Conservation (phyloP, 1,140 invertebrate species). For the Mactra quadrangularis region DNA sequence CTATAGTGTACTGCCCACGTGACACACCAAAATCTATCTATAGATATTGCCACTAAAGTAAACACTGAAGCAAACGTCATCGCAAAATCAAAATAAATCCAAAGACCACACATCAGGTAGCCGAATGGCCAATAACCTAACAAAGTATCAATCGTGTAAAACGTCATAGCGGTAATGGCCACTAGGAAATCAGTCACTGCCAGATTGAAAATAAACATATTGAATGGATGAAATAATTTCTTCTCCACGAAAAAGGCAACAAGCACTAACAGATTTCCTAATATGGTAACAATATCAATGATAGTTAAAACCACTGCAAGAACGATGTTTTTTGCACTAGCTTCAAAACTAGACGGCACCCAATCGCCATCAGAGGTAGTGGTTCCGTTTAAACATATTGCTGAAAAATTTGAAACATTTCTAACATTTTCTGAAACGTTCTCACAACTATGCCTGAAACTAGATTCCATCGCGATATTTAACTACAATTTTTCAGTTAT, state of each 20-base stretch:
- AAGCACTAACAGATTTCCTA: constrained; percentile 46
- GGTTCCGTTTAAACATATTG: no score
- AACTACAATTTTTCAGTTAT: no score
- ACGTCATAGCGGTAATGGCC: constrained; percentile 54
- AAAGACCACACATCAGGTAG: constrained; percentile 40
- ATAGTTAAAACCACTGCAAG: constrained; percentile 27
- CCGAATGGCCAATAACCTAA: constrained; percentile 58
- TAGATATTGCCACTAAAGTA: constrained; percentile 82
- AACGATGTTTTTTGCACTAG: constrained; percentile 5
- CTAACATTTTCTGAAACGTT: no score
- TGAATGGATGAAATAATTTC: constrained; percentile 40
- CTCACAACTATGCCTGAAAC: no score
- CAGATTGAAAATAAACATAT: constrained; percentile 56
- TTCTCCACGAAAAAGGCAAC: constrained; percentile 30
- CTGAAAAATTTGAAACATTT: no score
- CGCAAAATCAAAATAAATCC: constrained; percentile 81
- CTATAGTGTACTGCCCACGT: constrained; percentile 81
- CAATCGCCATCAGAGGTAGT: background rate
- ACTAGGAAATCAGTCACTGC: constrained; percentile 54
- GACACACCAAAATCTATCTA: constrained; percentile 83
- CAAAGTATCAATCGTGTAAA: constrained; percentile 50
- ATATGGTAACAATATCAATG: constrained; percentile 45
- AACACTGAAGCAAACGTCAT: constrained; percentile 84
- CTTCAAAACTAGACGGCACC: constrained; percentile 24
- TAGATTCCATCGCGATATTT: no score